phyloP scores from a whole-genome alignment of 1,140 invertebrate species.

The Alviniconcha marisindica region DNA sequence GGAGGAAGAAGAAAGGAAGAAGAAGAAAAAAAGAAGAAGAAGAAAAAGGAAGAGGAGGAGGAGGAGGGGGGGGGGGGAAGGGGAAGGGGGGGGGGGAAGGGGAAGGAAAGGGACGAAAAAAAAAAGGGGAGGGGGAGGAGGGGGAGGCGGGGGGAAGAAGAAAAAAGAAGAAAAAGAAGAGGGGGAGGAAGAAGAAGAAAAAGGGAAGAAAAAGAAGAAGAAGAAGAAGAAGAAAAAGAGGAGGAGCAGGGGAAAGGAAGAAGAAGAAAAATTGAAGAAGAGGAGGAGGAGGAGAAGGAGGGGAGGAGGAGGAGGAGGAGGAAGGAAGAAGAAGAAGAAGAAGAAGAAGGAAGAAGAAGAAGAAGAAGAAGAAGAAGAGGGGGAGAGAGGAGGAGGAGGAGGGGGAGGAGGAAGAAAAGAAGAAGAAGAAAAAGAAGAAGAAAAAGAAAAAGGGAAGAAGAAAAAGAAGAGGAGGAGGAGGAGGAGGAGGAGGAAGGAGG shows the following conservation, averaged over 20 bases:
- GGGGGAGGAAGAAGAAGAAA: neutral
- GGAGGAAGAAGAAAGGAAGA: no score
- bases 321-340: no score
- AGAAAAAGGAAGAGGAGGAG: neutral
- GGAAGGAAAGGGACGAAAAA: no score
- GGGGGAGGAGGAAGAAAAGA: neutral
- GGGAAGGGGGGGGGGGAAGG: no score
- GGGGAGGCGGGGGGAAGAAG: no score
- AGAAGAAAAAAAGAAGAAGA: neutral
- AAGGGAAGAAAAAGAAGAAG: neutral
- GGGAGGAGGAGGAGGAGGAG: neutral
- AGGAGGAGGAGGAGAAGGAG: neutral
- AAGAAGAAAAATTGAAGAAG: neutral
- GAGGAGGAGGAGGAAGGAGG: neutral
- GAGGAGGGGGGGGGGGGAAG: neutral
- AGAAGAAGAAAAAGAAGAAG: neutral
- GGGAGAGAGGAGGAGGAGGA: no score
- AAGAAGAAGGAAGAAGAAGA: neutral
- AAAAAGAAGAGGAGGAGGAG: neutral
- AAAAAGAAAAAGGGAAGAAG: neutral
- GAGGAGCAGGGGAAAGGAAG: neutral
- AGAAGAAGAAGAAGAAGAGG: neutral
- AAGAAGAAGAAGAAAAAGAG: neutral
- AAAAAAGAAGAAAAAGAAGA: neutral
- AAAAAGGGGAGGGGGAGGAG: no score